Evolutionary conservation across 2,113 vertebrate genomes (phyloP).

Genomic region (Pimephales promelas): DNA sequence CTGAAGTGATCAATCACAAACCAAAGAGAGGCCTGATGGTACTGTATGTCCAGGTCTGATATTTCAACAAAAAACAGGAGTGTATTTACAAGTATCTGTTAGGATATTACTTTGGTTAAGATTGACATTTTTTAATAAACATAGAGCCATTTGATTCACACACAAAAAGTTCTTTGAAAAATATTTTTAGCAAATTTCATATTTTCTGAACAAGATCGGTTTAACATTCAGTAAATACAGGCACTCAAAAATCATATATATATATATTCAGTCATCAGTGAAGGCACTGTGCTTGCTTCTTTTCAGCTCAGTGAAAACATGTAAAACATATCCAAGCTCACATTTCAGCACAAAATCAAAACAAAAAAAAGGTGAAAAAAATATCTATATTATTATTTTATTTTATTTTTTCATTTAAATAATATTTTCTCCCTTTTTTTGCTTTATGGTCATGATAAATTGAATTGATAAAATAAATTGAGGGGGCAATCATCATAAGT

Average conservation of each 20-base stretch:
- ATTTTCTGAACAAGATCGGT: neutral
- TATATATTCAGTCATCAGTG: neutral
- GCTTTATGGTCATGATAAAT: neutral
- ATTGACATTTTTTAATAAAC: neutral
- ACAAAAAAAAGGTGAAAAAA: too few relatives aligned
- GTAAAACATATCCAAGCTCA: neutral
- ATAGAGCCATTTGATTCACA: neutral
- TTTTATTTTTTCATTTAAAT: neutral
- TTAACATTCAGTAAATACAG: constrained; percentile 29
- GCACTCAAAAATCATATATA: neutral
- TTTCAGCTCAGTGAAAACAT: neutral
- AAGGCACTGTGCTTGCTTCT: constrained; percentile 18
- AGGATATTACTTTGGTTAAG: constrained; percentile 4
- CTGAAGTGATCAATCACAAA: neutral
- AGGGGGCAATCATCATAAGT: too few relatives aligned
- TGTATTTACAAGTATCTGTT: neutral
- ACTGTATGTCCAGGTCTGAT: neutral
- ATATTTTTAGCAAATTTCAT: neutral
- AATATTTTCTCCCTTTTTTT: neutral
- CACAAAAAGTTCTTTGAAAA: neutral
- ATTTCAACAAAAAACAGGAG: neutral
- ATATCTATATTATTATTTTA: neutral
- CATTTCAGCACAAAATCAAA: neutral
- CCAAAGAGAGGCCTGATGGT: neutral
- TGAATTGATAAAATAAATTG: too few relatives aligned